phyloP scores from a whole-genome alignment of 2,113 vertebrate species.

The Spea bombifrons region DNA sequence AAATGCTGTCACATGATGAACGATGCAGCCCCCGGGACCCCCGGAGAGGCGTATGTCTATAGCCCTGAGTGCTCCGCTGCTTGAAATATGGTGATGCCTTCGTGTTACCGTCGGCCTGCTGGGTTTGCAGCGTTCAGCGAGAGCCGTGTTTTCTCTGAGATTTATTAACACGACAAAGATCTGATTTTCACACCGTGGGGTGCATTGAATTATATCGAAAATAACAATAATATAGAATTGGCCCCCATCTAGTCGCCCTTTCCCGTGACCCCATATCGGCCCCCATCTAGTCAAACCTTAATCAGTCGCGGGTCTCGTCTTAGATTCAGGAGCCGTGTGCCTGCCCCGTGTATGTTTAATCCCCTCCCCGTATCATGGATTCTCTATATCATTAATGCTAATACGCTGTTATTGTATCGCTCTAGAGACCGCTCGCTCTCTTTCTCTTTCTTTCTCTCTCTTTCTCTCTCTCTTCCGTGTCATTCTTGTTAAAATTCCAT shows the following conservation, averaged over 20 bases:
- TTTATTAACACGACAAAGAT: background rate
- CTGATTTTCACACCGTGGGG: slow-evolving; percentile 2
- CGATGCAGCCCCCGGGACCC: background rate
- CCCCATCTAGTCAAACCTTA: too few relatives aligned
- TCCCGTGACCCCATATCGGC: too few relatives aligned
- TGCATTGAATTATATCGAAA: background rate
- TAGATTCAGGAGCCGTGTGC: too few relatives aligned
- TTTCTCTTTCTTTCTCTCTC: background rate
- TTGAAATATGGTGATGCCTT: background rate
- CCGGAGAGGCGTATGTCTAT: background rate
- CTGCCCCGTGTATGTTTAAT: too few relatives aligned
- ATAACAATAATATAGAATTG: too few relatives aligned
- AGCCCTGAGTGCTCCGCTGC: background rate
- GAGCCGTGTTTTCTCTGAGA: background rate
- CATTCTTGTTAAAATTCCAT: background rate
- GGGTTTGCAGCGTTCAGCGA: background rate
- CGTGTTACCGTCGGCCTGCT: background rate
- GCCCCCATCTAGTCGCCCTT: too few relatives aligned
- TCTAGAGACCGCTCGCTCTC: background rate
- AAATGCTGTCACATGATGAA: background rate
- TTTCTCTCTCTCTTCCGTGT: background rate
- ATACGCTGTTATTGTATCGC: too few relatives aligned
- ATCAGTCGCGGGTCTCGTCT: too few relatives aligned
- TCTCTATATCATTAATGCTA: too few relatives aligned
- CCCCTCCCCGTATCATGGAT: too few relatives aligned